A percentile compares a stretch with the other conserved stretches of the same genome.
Evolutionary conservation across 2,113 vertebrate genomes (phyloP).

Genomic region (Sardina pilchardus): DNA sequence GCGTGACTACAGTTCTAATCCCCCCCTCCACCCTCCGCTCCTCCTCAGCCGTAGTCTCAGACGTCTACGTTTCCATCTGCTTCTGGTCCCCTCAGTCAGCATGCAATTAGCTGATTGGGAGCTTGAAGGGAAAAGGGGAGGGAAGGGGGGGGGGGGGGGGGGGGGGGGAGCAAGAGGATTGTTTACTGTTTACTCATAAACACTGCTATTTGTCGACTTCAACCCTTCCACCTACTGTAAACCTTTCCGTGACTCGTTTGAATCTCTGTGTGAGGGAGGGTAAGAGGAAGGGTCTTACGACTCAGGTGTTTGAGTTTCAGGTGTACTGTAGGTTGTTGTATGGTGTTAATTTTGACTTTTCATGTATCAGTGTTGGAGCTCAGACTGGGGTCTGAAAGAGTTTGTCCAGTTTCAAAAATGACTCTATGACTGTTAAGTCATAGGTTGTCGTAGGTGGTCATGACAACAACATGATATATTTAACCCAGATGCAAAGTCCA

Average conservation of each 20-base stretch:
- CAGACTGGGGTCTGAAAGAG: not conserved
- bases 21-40: not conserved
- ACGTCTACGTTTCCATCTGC: not conserved
- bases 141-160: not conserved
- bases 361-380: not conserved
- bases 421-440: no score
- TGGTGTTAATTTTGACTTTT: not conserved
- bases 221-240: not conserved
- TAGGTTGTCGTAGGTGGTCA: no score
- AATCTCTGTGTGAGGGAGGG: not conserved
- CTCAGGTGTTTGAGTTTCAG: no score
- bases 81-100: not conserved
- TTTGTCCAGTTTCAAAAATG: no score
- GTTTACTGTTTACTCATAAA: not conserved
- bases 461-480: no score
- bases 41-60: not conserved
- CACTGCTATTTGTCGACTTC: not conserved
- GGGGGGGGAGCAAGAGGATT: no score
- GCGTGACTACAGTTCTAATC: not conserved
- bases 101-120: not conserved
- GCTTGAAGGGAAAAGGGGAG: not conserved
- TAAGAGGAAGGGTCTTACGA: not conserved
- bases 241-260: not conserved
- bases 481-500: no score
- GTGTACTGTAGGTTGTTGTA: not conserved